Evolutionary conservation across 2,113 vertebrate species (phyloP).

Genomic region (Columba janthina): DNA sequence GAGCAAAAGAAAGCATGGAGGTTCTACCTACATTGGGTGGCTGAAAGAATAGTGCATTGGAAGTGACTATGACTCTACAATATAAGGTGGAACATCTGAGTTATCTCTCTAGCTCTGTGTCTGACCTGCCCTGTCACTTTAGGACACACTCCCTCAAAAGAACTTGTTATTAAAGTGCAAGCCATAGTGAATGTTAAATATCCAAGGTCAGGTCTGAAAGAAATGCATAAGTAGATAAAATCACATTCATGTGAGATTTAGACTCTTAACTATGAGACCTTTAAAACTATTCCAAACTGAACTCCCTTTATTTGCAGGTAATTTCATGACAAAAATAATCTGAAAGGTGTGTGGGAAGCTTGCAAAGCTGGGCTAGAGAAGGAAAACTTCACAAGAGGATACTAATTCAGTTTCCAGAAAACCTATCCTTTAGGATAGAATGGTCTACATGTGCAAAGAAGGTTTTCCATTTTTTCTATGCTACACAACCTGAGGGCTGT

Average conservation of each 20-base stretch:
- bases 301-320: neutral
- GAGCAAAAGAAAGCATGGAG: neutral
- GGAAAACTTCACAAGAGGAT: neutral
- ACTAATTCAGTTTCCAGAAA: neutral
- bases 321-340: neutral
- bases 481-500: neutral
- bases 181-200: neutral
- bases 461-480: neutral
- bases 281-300: neutral
- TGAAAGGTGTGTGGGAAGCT: neutral
- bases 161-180: neutral
- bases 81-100: neutral
- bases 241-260: neutral
- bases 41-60: neutral
- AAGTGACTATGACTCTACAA: neutral
- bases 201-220: neutral
- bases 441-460: neutral
- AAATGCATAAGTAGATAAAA: neutral
- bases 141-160: neutral
- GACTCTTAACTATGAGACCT: neutral
- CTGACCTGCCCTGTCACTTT: neutral
- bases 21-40: neutral
- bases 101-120: neutral
- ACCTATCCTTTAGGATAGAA: neutral
- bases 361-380: neutral